Base-by-base conservation (phyloP, 2,113 vertebrate species). In the Gallinago media region DNA sequence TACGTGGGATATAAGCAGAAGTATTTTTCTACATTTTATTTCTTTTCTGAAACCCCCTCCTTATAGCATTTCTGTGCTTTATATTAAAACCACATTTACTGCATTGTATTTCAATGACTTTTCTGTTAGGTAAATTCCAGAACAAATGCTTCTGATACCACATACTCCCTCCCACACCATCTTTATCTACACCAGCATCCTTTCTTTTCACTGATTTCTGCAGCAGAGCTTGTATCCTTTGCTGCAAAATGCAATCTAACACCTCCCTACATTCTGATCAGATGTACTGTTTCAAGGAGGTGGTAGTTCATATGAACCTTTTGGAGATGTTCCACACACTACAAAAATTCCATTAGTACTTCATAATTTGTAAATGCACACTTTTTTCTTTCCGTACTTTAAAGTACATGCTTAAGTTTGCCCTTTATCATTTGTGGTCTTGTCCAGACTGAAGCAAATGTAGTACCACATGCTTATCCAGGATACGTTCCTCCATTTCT, bases 81-180 rank as follows among this genome's bases (percentile, higher is more conserved):
- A 47, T 56, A 85, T 80, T 83, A 93, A 95, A 85, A 27, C 55
- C 38, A 74, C 65, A 44, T n/a, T 80, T 86, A 47, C 38, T 42
- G n/a, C 73, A 65, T 50, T 76, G 19, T 26, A 76, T 70, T 88
- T 77, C 63, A 90, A 38, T 63, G 26, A 61, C 21, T 91, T 91
- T 78, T 59, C 80, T 89, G 50, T 66, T 74, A 93, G 88, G 82
- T 79, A 92, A 83, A 93, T 92, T 94, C 72, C 72, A 91, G 83
- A 88, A 73, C 1, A 0, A 90, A 90, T 77, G 46, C 67, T 73
- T 95, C 42, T 80, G 82, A 77, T 85, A 92, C 67, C 92, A 90
- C 63, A 92, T 44, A 80, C 50, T 85, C 23, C 76, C 89, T 85
- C 94, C 85, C 68, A 96, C 90, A 88, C 29, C 44, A 84, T 74